Conservation (phyloP, 2,888 invertebrate genomes). For the Thecophora atra region DNA sequence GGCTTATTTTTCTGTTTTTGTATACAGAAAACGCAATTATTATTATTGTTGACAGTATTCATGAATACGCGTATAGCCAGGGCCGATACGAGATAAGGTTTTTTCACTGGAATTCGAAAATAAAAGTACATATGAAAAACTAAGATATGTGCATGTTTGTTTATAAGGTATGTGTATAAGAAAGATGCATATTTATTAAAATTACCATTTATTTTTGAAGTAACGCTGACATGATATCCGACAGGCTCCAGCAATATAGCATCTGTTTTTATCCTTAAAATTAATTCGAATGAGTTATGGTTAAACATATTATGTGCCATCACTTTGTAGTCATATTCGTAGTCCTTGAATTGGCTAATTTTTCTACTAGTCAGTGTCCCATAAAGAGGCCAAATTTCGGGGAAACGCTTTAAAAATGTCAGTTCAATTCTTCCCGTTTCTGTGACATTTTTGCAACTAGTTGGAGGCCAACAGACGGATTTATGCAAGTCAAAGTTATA, state of each 20-base stretch:
- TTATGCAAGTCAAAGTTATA: conserved; percentile 70
- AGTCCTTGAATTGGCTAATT: conserved; percentile 42
- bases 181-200: conserved; percentile 11
- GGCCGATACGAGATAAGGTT: no score
- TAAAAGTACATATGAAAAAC: no score
- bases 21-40: no score
- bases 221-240: conserved; percentile 79
- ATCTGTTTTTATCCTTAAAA: conserved; percentile 42
- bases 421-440: conserved; percentile 70
- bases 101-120: no score
- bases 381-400: conserved; percentile 57
- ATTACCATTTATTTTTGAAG: conserved; percentile 70
- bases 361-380: conserved; percentile 50
- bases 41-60: no score
- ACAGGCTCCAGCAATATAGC: conserved; percentile 72
- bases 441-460: conserved; percentile 67
- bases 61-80: no score
- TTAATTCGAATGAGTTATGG: conserved; percentile 74
- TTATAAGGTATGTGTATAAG: neutral
- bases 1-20: no score
- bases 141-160: conserved; percentile 13
- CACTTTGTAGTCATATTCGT: conserved; percentile 66
- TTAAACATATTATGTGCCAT: conserved; percentile 68
- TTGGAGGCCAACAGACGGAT: conserved; percentile 73
- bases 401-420: conserved; percentile 66